These are phyloP conservation scores for Rhogogaster chlorosoma DNA, from an alignment of 2,888 invertebrate species.

Conservation along the genomic window DNA sequence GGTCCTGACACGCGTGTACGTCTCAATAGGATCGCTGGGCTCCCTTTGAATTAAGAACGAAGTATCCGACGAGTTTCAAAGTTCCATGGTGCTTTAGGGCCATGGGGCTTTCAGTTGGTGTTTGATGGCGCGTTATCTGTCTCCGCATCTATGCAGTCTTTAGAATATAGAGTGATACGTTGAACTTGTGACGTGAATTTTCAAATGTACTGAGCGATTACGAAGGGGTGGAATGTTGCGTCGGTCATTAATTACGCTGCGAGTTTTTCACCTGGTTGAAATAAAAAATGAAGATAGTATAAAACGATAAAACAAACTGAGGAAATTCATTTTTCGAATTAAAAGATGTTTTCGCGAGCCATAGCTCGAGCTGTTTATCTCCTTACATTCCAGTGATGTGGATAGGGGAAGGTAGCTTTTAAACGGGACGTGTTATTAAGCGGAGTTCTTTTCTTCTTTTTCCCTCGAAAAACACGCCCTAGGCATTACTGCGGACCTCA, in stretches of 20 bases:
- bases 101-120: background rate
- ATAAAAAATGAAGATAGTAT: no score
- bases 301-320: background rate
- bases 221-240: background rate
- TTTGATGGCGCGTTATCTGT: background rate
- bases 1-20: slow-evolving; percentile 2
- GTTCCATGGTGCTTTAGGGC: background rate
- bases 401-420: slow-evolving; percentile 8
- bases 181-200: background rate
- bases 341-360: slow-evolving; percentile 39
- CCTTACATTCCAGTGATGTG: slow-evolving; percentile 7
- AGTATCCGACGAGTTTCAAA: background rate
- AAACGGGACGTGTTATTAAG: slow-evolving; percentile 35
- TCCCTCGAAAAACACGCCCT: background rate
- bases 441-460: background rate
- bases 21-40: slow-evolving; percentile 25
- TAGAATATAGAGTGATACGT: no score
- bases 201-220: background rate
- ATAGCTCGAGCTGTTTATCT: slow-evolving; percentile 22
- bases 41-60: slow-evolving; percentile 15
- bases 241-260: slow-evolving; percentile 24
- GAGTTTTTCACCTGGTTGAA: background rate
- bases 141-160: background rate
- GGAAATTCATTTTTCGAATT: slow-evolving; percentile 28
- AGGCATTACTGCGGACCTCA: slow-evolving; percentile 11